Percentiles rank a stretch among this genome's conserved stretches.
Evolutionary conservation across 2,888 invertebrate species (phyloP).

Genomic region (Automeris io): DNA sequence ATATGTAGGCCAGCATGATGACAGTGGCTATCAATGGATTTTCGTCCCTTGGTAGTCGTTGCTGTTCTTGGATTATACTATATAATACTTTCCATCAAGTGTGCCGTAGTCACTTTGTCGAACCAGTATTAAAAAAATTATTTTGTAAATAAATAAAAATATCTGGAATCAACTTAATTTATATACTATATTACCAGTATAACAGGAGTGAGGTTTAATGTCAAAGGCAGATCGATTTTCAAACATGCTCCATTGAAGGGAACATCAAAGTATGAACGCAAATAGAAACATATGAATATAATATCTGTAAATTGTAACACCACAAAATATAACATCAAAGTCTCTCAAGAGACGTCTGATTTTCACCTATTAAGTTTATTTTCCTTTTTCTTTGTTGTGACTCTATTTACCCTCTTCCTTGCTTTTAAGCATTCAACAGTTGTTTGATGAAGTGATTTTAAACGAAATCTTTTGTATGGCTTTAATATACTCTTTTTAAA

Average conservation of each 20-base stretch:
- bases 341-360: constrained; percentile 32
- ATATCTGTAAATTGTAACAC: constrained; percentile 73
- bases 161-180: too few relatives aligned
- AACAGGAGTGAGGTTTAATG: constrained; percentile 26
- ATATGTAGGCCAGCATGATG: too few relatives aligned
- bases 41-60: too few relatives aligned
- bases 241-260: constrained; percentile 45
- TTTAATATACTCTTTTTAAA: neutral
- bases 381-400: constrained; percentile 30
- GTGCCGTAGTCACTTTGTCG: too few relatives aligned
- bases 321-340: constrained; percentile 62
- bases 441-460: constrained; percentile 20
- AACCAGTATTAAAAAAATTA: too few relatives aligned
- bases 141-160: too few relatives aligned
- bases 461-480: constrained; percentile 3
- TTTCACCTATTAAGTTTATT: constrained; percentile 31
- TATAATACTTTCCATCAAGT: too few relatives aligned
- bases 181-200: too few relatives aligned
- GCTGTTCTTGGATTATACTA: too few relatives aligned
- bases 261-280: constrained; percentile 64
- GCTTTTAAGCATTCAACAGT: constrained; percentile 29
- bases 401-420: constrained; percentile 23
- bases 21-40: too few relatives aligned
- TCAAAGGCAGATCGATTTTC: constrained; percentile 34
- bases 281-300: constrained; percentile 49